phyloP scores from a whole-genome alignment of 2,888 invertebrate species.

The Amphipyra tragopoginis region DNA sequence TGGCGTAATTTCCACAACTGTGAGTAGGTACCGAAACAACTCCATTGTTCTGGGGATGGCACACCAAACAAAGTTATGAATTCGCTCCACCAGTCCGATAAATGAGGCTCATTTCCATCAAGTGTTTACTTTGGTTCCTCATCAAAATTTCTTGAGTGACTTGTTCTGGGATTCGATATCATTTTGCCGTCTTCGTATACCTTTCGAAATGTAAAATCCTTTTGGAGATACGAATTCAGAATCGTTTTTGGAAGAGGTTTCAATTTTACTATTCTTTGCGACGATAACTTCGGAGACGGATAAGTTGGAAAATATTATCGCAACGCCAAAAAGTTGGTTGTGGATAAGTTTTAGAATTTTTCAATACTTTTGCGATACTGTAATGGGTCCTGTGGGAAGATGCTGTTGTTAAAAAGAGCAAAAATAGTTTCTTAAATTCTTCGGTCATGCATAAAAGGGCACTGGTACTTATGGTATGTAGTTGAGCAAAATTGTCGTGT shows the following conservation, averaged over 20 bases:
- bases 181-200: slow-evolving; percentile 2
- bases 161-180: slow-evolving; percentile 53
- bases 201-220: slow-evolving; percentile 24
- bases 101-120: slow-evolving; percentile 62
- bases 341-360: slow-evolving; percentile 16
- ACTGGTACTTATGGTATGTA: too few species aligned
- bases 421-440: too few species aligned
- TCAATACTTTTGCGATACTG: slow-evolving; percentile 8
- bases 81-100: slow-evolving; percentile 53
- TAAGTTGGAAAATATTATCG: slow-evolving; percentile 40
- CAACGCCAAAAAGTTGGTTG: slow-evolving; percentile 26
- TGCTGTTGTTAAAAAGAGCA: too few species aligned
- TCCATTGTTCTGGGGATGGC: slow-evolving; percentile 57
- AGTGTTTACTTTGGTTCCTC: slow-evolving; percentile 68
- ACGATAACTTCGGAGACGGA: slow-evolving; percentile 23
- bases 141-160: slow-evolving; percentile 64
- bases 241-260: slow-evolving; percentile 17
- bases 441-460: too few species aligned
- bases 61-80: slow-evolving; percentile 60
- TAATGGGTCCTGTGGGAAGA: too few species aligned
- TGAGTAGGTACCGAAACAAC: slow-evolving; percentile 19
- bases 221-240: slow-evolving; percentile 27
- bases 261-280: slow-evolving; percentile 29
- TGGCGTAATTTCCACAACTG: slow-evolving; percentile 23
- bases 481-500: too few species aligned